These are phyloP conservation scores for Cacoxenus indagator DNA, from an alignment of 2,888 invertebrate species.

Conservation along the genomic window DNA sequence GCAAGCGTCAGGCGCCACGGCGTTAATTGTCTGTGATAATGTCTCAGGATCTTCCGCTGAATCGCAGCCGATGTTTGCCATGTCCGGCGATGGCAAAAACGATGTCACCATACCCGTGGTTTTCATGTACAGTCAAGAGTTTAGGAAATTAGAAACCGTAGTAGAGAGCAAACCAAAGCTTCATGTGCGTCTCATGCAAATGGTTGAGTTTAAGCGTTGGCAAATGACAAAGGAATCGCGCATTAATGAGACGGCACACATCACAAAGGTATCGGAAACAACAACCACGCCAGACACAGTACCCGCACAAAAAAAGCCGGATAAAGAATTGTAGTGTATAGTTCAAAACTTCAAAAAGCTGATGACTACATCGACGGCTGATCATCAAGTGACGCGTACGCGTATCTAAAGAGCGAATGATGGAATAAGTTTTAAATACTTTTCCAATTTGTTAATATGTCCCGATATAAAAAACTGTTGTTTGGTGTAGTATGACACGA, in stretches of 20 bases:
- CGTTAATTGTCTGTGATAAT: slow-evolving; percentile 90
- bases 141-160: slow-evolving; percentile 76
- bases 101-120: slow-evolving; percentile 92
- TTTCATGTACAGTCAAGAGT: slow-evolving; percentile 88
- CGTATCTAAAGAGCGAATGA: neutral
- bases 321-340: slow-evolving; percentile 57
- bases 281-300: slow-evolving; percentile 7
- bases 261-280: too few species aligned
- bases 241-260: slow-evolving; percentile 49
- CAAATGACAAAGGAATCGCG: slow-evolving; percentile 58
- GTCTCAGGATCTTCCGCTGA: slow-evolving; percentile 81
- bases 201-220: slow-evolving; percentile 69
- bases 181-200: slow-evolving; percentile 70
- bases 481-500: neutral
- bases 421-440: neutral
- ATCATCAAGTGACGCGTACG: slow-evolving; percentile 17
- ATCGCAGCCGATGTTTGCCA: slow-evolving; percentile 89
- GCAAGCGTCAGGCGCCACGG: slow-evolving; percentile 85
- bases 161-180: slow-evolving; percentile 74
- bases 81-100: slow-evolving; percentile 93
- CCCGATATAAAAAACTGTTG: neutral
- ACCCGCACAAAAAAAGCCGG: slow-evolving; percentile 48
- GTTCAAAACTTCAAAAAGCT: slow-evolving; percentile 15
- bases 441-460: neutral
- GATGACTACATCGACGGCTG: slow-evolving; percentile 7